Evolutionary conservation across 2,797 vertebrate species (phyloP), one percentile per base, ranked within the genome.

Genomic region (Notolabrus celidotus): DNA sequence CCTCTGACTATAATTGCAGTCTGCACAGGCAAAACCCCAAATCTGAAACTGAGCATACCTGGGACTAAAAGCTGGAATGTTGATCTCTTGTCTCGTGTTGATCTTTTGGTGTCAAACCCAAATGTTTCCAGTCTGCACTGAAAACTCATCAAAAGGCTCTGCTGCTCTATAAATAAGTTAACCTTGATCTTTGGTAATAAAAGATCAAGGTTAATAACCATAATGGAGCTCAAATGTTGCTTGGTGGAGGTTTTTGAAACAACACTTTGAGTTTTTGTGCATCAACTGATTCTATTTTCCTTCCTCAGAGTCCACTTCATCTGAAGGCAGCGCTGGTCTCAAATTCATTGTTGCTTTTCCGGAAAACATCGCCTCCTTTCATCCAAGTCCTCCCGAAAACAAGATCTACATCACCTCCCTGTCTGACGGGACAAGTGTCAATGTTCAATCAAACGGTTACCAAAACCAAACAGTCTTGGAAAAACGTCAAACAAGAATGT

Each of bases 331-430:
- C 41, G 29, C 45, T 1, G 92, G 93, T 9, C 53, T 0, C 0
- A 15, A 36, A 0, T 94, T 94, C 39, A 11, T 71, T 0, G 72
- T 87, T 0, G 90, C 74, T 19, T 94, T 93, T 43, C 92, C 90
- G 0, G 94, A 94, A 74, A 94, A 93, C 73, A 86, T 94, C 0
- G 94, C 93, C 27, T 68, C 65, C 38, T 95, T 88, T 68, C 46
- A 89, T 49, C 86, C 86, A 0, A 0, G 0, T 0, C 0, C 0
- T 0, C 0, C 77, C 3, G 0, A 0, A 0, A 86, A 84, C 78
- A 5, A 0, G 2, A 19, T 94, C 16, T 39, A 23, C 10, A 38
- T 94, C 66, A 89, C 76, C 0, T 79, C 85, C 5, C 7, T 93
- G 7, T 0, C 50, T 0, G 0, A 19, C 0, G 0, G 1, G 20